Evolutionary conservation across 2,113 vertebrate species (phyloP), one percentile per base, ranked within the genome.

Genomic region (Apteryx mantelli): DNA sequence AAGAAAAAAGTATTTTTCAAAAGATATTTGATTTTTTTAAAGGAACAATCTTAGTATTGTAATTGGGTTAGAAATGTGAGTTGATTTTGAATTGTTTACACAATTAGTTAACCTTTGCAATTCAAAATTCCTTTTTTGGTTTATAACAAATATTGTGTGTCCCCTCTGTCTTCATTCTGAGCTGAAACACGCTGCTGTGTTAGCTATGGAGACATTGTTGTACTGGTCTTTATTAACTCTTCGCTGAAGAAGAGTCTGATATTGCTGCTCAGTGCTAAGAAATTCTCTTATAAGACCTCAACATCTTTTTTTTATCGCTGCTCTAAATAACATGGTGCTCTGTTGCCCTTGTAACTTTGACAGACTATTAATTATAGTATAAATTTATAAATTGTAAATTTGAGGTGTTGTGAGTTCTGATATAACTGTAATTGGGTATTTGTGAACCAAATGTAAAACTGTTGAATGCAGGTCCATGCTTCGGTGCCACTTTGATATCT

Each of bases 351-450:
- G 84, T 94, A 93, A 91, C 70, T 95, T 94, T 97, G 97, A 91
- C 93, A 96, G 92, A 88, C 95, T 91, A 96, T 96, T 97, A 97
- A 95, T 97, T 97, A 97, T 90, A 95, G 96, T 96, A 38, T 38
- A 38, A 38, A 38, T 38, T 38, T 38, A 38, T 38, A 38, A 38
- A 38, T 38, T 38, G 36, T 38, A 38, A 38, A 38, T 96, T 97
- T 97, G 89, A 92, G 94, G 68, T 96, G n/a, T 75, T 82, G 36
- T 84, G 89, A 61, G 46, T 88, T 97, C 94, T 93, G 94, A 76
- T 46, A 88, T 89, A 93, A 97, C 96, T 56, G 74, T 97, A 97
- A 97, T 95, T 97, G 97, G 94, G 34, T 96, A 97, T 97, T 97
- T 97, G 96, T 96, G 92, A 97, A 94, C 92, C 91, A 95, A 97